A percentile compares a stretch with the other conserved stretches of the same genome.
phyloP scores from a whole-genome alignment of 1,140 invertebrate genomes.

The Euschistus heros region DNA sequence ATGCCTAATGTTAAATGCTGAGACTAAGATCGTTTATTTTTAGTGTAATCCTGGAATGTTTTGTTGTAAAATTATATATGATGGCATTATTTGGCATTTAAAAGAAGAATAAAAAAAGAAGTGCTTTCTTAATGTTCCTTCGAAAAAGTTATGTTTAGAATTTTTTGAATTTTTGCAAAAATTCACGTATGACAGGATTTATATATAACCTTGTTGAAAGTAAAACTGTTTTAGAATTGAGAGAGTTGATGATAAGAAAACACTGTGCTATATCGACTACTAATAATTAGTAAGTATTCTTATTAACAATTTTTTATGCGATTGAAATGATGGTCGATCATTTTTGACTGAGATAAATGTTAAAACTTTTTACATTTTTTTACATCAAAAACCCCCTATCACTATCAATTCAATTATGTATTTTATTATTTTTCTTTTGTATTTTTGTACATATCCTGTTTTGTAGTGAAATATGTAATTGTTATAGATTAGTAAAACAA shows the following conservation, averaged over 20 bases:
- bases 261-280: background rate
- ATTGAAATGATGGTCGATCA: constrained; percentile 11
- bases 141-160: background rate
- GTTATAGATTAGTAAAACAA: constrained; percentile 16
- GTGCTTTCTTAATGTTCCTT: no score
- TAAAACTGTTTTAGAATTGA: background rate
- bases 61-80: no score
- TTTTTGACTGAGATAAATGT: constrained; percentile 17
- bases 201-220: background rate
- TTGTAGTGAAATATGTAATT: constrained; percentile 15
- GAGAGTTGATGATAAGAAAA: no score
- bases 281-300: constrained; percentile 7
- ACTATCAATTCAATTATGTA: background rate
- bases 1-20: no score
- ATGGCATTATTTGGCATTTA: no score
- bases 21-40: no score
- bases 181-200: background rate
- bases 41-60: no score
- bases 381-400: constrained; percentile 9
- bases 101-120: no score
- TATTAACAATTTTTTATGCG: constrained; percentile 1
- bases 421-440: constrained; percentile 10
- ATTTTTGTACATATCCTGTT: constrained; percentile 20
- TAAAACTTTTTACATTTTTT: constrained; percentile 16
- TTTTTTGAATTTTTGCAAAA: background rate